phyloP scores from a whole-genome alignment of 2,113 vertebrate genomes.

The Cephalopterus ornatus region DNA sequence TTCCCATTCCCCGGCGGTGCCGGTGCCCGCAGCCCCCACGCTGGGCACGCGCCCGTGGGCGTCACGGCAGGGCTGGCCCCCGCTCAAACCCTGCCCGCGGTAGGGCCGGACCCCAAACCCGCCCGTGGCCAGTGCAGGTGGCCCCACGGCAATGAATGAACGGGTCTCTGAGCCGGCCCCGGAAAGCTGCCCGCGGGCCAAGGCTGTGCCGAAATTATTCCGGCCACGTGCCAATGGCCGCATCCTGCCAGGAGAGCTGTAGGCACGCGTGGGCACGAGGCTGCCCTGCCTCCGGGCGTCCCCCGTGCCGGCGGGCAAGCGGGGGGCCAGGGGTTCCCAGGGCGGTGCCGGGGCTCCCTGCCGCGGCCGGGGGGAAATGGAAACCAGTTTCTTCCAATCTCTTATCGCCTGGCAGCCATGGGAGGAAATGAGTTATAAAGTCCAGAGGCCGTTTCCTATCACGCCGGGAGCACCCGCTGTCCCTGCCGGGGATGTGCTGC shows the following conservation, averaged over 20 bases:
- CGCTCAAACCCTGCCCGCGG: background rate
- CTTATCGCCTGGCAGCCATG: constrained; percentile 46
- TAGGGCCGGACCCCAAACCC: background rate
- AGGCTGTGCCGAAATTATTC: constrained; percentile 48
- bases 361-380: background rate
- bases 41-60: background rate
- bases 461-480: background rate
- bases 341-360: background rate
- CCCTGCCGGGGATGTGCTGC: background rate
- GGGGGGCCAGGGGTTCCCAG: background rate
- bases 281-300: background rate
- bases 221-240: constrained; percentile 45
- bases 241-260: constrained; percentile 28
- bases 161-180: background rate
- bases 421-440: constrained; percentile 67
- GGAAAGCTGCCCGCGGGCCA: constrained; percentile 40
- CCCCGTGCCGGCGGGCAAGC: background rate
- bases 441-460: constrained; percentile 54
- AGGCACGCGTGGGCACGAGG: constrained; percentile 27
- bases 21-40: background rate
- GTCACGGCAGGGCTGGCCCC: background rate
- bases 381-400: constrained; percentile 44
- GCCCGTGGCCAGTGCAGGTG: background rate
- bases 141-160: constrained; percentile 49
- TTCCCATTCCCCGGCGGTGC: background rate